Evolutionary conservation across 2,888 invertebrate species (phyloP).

Genomic region (Pseudeuparius sepicola): DNA sequence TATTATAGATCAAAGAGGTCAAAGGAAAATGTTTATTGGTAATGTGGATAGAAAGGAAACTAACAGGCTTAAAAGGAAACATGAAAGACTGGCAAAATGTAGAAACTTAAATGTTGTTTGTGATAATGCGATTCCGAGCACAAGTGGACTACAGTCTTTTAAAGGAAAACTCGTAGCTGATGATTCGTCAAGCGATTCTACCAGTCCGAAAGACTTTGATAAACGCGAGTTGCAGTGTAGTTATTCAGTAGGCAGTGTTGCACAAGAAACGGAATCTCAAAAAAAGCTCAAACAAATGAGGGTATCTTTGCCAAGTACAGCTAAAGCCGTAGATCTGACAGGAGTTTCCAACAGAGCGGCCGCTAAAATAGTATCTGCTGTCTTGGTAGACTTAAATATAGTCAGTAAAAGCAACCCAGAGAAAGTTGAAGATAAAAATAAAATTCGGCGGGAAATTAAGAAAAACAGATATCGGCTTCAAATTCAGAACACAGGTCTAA

Average conservation of each 20-base stretch:
- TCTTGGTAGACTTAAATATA: too few species aligned
- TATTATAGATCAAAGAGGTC: constrained; percentile 4
- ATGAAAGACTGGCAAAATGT: constrained; percentile 4
- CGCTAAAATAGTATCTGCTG: constrained; percentile 10
- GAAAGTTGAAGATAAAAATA: constrained; percentile 11
- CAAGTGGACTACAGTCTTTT: too few species aligned
- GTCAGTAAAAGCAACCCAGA: too few species aligned
- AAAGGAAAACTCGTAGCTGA: too few species aligned
- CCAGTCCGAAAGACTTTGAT: too few species aligned
- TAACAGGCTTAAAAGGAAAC: constrained; percentile 6
- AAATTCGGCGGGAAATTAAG: constrained; percentile 7
- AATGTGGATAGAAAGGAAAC: constrained; percentile 5
- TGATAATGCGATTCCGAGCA: too few species aligned
- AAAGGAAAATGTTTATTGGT: constrained; percentile 9
- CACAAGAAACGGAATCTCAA: too few species aligned
- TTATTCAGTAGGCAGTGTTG: too few species aligned
- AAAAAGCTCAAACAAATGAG: constrained; percentile 4
- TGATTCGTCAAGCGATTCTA: too few species aligned
- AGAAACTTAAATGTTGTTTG: too few species aligned
- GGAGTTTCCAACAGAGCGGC: constrained; percentile 11
- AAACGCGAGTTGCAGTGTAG: too few species aligned
- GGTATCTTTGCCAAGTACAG: not conserved
- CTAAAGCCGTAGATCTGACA: constrained; percentile 5
- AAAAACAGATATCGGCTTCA: constrained; percentile 6
- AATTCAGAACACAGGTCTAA: not conserved